Percentiles rank a stretch among this genome's conserved stretches.
Evolutionary conservation across 2,113 vertebrate genomes (phyloP).

Genomic region (Thryonomys swinderianus): DNA sequence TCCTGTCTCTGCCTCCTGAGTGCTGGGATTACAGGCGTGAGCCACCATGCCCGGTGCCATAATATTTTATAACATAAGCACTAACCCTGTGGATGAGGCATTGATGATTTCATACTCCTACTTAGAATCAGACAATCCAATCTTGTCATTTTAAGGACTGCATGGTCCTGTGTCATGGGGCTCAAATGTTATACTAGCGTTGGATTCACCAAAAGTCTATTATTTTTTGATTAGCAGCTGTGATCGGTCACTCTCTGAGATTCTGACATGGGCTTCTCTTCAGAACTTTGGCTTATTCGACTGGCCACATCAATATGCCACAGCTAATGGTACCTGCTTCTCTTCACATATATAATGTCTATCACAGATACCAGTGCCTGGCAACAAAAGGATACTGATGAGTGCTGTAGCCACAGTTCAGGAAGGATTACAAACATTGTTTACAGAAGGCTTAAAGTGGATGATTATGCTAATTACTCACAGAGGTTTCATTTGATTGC

Average conservation of each 20-base stretch:
- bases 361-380: slow-evolving; percentile 45
- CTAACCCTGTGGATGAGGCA: neutral
- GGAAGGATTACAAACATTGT: slow-evolving; percentile 62
- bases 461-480: slow-evolving; percentile 42
- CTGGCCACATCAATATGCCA: neutral
- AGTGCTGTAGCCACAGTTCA: slow-evolving; percentile 26
- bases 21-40: too few relatives aligned
- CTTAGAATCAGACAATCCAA: neutral
- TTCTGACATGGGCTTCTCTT: neutral
- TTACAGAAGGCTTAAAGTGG: slow-evolving; percentile 64
- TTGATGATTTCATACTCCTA: neutral
- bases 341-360: slow-evolving; percentile 45
- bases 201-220: neutral
- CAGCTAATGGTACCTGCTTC: neutral
- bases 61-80: neutral
- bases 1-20: too few relatives aligned
- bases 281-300: neutral
- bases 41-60: too few relatives aligned
- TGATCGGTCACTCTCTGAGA: neutral
- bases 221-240: neutral
- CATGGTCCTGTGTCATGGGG: neutral
- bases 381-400: slow-evolving; percentile 62
- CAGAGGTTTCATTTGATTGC: slow-evolving; percentile 32
- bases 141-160: neutral
- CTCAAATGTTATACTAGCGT: neutral